Evolutionary conservation across 2,888 invertebrate species (phyloP), one percentile per base, ranked within the genome.

Genomic region (Drosophila falleni): DNA sequence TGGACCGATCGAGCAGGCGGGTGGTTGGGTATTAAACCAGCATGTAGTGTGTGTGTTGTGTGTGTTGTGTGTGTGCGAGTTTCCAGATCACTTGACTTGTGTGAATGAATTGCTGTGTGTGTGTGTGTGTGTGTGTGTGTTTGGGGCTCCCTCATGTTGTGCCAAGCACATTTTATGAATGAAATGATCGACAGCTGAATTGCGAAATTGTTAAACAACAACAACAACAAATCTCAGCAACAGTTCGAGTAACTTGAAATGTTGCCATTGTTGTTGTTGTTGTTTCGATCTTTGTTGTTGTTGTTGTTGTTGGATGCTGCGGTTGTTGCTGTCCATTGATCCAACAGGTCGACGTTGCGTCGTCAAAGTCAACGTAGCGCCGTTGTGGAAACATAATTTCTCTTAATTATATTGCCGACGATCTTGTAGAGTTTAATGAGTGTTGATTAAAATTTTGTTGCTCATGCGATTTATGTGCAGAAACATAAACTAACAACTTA

Each of bases 101-200:
- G 81, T 87, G 81, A 78, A 80, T 83, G 77, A 86, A 77, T 78
- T 66, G 68, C 50, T 51, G 46, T 37, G 15, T 50, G 53, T 56
- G 42, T 51, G 39, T 49, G 49, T n/a, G 61, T 39, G 54, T 26
- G 61, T 50, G 62, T 54, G 39, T 55, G 15, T 29, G 51, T 49
- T 51, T 6, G 50, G 60, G 23, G 60, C 73, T 69, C 61, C 76
- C 80, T 68, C 78, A 59, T 79, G 67, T 73, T 68, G 53, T 61
- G 65, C 71, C 47, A 74, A 75, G 68, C 78, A 79, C 76, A 80
- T 84, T 90, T 90, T 90, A 90, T 90, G 90, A 90, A 90, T 90
- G 90, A 91, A 90, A 79, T 87, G 87, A 90, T 89, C 90, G 90
- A 89, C 90, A 89, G 89, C 90, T 90, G 91, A 90, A 91, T 91